Base-by-base conservation (phyloP, 35 echinoderm and acorn worm genomes). In the Patiria miniata region DNA sequence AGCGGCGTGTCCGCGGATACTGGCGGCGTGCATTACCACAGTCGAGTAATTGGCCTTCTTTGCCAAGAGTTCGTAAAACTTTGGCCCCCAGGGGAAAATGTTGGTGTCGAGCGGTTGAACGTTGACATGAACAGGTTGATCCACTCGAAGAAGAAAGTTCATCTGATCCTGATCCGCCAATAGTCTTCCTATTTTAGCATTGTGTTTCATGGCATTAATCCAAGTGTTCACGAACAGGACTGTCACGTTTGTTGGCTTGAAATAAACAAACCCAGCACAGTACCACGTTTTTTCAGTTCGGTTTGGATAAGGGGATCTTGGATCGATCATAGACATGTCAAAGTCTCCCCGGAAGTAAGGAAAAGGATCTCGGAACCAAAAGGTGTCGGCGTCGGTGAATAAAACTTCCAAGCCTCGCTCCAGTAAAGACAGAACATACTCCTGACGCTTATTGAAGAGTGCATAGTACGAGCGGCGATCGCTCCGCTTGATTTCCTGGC, bases 321-420 rank as follows among this genome's bases (percentile, higher is more conserved):
- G 76, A 73, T 85, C 54, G 8, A 80, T 77, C 5, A 89, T 29
- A 39, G 80, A 32, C 33, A 94, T 37, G 76, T 94, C 92, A 81
- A 90, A 94, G 15, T 89, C 33, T 17, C 87, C 87, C 9, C 14
- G 8, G 2, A 94, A 81, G 86, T 80, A 89, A 21, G 82, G 94
- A 36, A 92, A 87, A 1, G 94, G 94, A 77, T 89, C 79, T 23
- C 89, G 30, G 12, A 96, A 65, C 94, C 94, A 96, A 6, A 96
- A 53, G 23, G 81, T 96, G 32, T 96, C 94, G 0, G 92, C 90
- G 37, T 96, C 94, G 28, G 39, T 83, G 52, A 96, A 96, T 9
- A 96, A 59, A 8, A 96, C 94, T 61, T 96, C 91, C 1, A 56
- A 79, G 14, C 90, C 86, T 17, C 81, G 73, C 2, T 86, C 52